These are phyloP conservation scores for Gnathonemus longibarbis DNA, from an alignment of 2,113 vertebrate species.

Conservation along the genomic window DNA sequence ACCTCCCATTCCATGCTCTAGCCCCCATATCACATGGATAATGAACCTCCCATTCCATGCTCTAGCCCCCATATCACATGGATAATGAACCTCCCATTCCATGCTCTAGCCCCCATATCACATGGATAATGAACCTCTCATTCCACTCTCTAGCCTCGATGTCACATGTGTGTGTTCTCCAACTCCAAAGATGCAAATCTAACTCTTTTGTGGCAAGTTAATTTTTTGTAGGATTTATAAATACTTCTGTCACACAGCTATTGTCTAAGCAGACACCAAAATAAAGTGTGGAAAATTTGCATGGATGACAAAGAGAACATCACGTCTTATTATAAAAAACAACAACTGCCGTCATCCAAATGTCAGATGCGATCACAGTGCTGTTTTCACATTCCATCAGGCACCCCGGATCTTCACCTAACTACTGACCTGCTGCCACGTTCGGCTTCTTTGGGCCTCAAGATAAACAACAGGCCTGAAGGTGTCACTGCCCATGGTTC, in stretches of 20 bases:
- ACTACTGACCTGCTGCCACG: background rate
- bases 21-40: background rate
- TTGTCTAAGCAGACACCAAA: background rate
- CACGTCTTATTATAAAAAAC: background rate
- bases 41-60: background rate
- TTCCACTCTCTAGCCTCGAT: background rate
- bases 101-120: too few species aligned
- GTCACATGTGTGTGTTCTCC: background rate
- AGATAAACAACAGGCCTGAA: background rate
- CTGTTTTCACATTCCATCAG: background rate
- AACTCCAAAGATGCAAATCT: background rate
- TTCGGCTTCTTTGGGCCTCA: background rate
- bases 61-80: background rate
- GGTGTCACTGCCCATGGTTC: background rate
- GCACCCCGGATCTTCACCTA: background rate
- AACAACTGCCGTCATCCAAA: background rate
- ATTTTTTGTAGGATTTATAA: background rate
- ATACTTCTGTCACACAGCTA: background rate
- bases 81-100: too few species aligned
- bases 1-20: background rate
- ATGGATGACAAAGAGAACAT: background rate
- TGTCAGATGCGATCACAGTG: background rate
- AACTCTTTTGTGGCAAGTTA: background rate
- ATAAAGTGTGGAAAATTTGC: background rate
- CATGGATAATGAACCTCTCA: background rate